A percentile compares a stretch with the other conserved stretches of the same genome.
phyloP scores from a whole-genome alignment of 2,888 invertebrate genomes.

The Agrochola circellaris region DNA sequence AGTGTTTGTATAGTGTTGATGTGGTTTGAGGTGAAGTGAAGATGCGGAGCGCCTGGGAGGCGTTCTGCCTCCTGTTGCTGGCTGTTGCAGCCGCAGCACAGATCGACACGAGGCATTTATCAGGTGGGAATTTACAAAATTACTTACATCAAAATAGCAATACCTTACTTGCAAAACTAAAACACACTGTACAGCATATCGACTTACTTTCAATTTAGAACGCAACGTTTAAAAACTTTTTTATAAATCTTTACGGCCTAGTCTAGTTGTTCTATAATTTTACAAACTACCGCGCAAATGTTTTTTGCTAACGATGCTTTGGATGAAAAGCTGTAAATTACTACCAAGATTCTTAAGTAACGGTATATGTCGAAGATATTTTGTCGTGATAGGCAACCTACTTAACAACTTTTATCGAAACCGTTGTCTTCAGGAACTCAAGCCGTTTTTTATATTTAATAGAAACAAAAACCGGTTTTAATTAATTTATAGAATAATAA shows the following conservation, averaged over 20 bases:
- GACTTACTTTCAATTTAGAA: slow-evolving; percentile 22
- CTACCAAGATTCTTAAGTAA: slow-evolving; percentile 38
- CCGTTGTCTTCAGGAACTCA: slow-evolving; percentile 42
- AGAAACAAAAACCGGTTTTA: slow-evolving; percentile 24
- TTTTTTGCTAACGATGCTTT: slow-evolving; percentile 12
- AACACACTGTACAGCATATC: neutral
- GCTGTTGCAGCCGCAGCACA: slow-evolving; percentile 82
- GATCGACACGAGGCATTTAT: slow-evolving; percentile 86
- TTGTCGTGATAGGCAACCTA: slow-evolving; percentile 57
- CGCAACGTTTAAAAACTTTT: slow-evolving; percentile 26
- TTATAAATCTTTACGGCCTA: fast-evolving
- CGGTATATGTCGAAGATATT: slow-evolving; percentile 55
- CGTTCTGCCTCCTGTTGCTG: slow-evolving; percentile 85
- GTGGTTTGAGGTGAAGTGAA: slow-evolving; percentile 84
- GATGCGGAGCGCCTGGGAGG: slow-evolving; percentile 88
- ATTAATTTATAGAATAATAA: slow-evolving; percentile 5
- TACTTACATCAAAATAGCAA: neutral
- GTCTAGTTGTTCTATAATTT: neutral
- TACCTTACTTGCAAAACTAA: neutral
- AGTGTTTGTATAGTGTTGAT: slow-evolving; percentile 84
- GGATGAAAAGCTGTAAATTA: slow-evolving; percentile 15
- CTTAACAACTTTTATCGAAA: slow-evolving; percentile 53
- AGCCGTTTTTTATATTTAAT: slow-evolving; percentile 10
- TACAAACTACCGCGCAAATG: neutral
- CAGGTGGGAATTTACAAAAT: slow-evolving; percentile 78